Evolutionary conservation across 2,113 vertebrate genomes (phyloP).

Genomic region (Nibea albiflora): DNA sequence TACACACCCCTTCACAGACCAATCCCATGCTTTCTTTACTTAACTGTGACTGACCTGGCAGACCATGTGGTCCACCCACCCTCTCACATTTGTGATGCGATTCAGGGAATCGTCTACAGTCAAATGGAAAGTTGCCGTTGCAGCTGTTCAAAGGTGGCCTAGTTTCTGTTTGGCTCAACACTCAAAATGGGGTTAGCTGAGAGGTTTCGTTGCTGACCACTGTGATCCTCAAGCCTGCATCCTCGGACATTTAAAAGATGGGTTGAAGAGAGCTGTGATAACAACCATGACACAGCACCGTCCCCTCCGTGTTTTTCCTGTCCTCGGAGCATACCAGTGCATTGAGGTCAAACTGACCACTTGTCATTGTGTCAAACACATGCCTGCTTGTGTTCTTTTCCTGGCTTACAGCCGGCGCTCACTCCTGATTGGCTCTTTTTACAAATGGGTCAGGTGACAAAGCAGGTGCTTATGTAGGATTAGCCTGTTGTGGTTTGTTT

Average conservation of each 20-base stretch:
- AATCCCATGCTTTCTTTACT: constrained; percentile 38
- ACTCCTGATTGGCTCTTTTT: constrained; percentile 58
- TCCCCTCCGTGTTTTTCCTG: neutral
- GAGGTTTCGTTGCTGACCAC: neutral
- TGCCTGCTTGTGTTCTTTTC: constrained; percentile 50
- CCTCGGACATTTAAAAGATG: neutral
- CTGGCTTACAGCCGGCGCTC: constrained; percentile 39
- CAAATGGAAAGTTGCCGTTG: neutral
- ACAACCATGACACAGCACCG: neutral
- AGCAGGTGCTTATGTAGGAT: constrained; percentile 68
- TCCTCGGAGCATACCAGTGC: neutral
- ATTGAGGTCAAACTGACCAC: constrained; percentile 41
- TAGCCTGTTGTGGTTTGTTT: constrained; percentile 62
- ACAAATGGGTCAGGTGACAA: constrained; percentile 68
- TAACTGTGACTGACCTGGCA: neutral
- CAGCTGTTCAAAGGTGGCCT: neutral
- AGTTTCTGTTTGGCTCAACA: neutral
- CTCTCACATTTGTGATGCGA: neutral
- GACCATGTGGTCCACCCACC: constrained; percentile 11
- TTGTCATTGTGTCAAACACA: constrained; percentile 28
- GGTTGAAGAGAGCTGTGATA: neutral
- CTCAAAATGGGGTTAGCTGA: neutral
- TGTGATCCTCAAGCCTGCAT: neutral
- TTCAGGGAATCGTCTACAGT: neutral
- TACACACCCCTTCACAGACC: constrained; percentile 47